Evolutionary conservation across 92 coral and sea anemone genomes (phyloP).

Genomic region (Heteractis magnifica): DNA sequence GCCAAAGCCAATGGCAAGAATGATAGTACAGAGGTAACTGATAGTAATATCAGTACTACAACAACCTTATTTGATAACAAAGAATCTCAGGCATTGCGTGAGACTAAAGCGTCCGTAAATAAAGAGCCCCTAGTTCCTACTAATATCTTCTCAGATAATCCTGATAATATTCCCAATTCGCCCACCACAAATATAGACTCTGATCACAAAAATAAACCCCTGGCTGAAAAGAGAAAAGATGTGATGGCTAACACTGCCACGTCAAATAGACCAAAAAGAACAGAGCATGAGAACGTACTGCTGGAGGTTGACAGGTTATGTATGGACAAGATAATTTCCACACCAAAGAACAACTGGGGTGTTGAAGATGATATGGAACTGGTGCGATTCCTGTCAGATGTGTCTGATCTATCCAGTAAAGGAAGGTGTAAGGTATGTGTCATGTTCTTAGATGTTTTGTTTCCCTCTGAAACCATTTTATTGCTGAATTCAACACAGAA

Average conservation of each 20-base stretch:
- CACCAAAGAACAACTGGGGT: slow-evolving; percentile 72
- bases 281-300: slow-evolving; percentile 28
- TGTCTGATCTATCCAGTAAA: slow-evolving; percentile 61
- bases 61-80: background rate
- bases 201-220: background rate
- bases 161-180: background rate
- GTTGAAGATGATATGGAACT: slow-evolving; percentile 73
- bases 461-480: too few species aligned
- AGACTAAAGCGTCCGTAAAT: background rate
- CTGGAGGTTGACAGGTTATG: slow-evolving; percentile 58
- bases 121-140: slow-evolving; percentile 5
- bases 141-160: background rate
- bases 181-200: background rate
- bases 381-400: slow-evolving; percentile 69
- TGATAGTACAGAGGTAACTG: background rate
- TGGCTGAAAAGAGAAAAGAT: background rate
- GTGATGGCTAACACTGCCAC: background rate
- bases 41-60: background rate
- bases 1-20: background rate
- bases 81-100: background rate
- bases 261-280: background rate
- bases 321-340: slow-evolving; percentile 47
- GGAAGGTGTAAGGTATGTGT: slow-evolving; percentile 68
- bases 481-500: too few species aligned
- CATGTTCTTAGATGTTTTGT: background rate